phyloP scores from a whole-genome alignment of 2,113 vertebrate genomes.

The Perccottus glenii region DNA sequence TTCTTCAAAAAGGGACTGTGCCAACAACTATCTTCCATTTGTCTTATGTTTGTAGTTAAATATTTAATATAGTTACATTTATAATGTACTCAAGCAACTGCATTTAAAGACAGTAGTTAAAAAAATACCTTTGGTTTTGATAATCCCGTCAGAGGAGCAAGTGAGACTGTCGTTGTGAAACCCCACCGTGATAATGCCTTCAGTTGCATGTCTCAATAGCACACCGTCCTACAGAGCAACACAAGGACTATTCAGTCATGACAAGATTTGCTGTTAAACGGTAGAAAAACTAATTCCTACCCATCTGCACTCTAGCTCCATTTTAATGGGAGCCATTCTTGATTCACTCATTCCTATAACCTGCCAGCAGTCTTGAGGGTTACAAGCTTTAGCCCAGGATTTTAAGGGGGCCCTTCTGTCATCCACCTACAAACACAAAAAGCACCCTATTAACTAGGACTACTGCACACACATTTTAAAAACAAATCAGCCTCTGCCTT shows the following conservation, averaged over 20 bases:
- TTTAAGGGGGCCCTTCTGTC: conserved; percentile 68
- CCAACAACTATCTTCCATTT: too few relatives aligned
- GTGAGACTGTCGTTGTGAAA: conserved; percentile 52
- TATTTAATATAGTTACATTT: too few relatives aligned
- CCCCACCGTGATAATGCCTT: conserved; percentile 64
- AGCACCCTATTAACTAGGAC: too few relatives aligned
- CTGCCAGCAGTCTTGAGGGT: conserved; percentile 55
- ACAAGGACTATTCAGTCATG: background rate
- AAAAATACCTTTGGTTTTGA: background rate
- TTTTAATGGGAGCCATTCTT: conserved; percentile 35
- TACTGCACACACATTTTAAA: background rate
- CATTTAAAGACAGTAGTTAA: too few relatives aligned
- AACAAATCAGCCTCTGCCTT: background rate
- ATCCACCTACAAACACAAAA: conserved; percentile 61
- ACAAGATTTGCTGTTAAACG: background rate
- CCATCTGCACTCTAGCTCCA: conserved; percentile 65
- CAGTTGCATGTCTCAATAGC: conserved; percentile 55
- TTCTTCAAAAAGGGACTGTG: too few relatives aligned
- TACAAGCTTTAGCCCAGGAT: conserved; percentile 66
- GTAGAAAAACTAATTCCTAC: conserved; percentile 38
- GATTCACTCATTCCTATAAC: conserved; percentile 52
- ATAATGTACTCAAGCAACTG: background rate
- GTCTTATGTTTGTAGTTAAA: too few relatives aligned
- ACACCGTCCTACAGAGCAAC: conserved; percentile 62
- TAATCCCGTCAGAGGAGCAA: conserved; percentile 34